Evolutionary conservation across 2,888 invertebrate genomes (phyloP), one percentile per base, ranked within the genome.

Genomic region (Aporophyla lueneburgensis): DNA sequence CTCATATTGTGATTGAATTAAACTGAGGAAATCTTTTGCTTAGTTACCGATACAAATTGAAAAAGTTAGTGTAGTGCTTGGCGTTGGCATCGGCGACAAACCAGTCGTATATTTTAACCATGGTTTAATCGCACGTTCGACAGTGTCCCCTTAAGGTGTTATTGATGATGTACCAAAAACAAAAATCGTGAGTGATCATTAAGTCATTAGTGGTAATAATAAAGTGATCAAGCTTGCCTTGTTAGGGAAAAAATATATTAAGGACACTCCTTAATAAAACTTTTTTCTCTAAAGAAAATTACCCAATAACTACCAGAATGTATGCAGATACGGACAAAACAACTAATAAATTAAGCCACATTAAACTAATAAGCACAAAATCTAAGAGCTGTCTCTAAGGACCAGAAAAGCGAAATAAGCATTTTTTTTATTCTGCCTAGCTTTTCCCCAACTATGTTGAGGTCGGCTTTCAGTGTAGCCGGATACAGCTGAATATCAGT

Each of bases 131-230:
- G 61, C 69, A 59, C 19, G 65, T 66, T 6, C 43, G 46, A 9
- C 5, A 56, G 12, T 19, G n/a, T 16, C 69, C 72, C 43, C 56
- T 69, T 73, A 76, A 24, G 43, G 71, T 71, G 56, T 85, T 85
- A 85, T 85, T 85, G 62, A 83, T 83, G 85, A 81, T 69, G 43
- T 71, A 33, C 76, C 85, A 73, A 77, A 85, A 80, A 66, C 79
- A 63, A 84, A 84, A 81, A 71, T 71, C 66, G 63, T 58, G 43
- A 51, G 53, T 53, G 67, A 84, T 86, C 84, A 81, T 81, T 86
- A 85, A 76, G 78, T 86, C 84, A 86, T 85, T 86, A 85, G 74
- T 54, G 63, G 77, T 69, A 85, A 85, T 86, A 81, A 84, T 86
- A 85, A 84, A 77, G 73, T 77, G 73, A 80, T 80, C 70, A 84